phyloP scores from a whole-genome alignment of 2,888 invertebrate species.

The Nemurella pictetii region DNA sequence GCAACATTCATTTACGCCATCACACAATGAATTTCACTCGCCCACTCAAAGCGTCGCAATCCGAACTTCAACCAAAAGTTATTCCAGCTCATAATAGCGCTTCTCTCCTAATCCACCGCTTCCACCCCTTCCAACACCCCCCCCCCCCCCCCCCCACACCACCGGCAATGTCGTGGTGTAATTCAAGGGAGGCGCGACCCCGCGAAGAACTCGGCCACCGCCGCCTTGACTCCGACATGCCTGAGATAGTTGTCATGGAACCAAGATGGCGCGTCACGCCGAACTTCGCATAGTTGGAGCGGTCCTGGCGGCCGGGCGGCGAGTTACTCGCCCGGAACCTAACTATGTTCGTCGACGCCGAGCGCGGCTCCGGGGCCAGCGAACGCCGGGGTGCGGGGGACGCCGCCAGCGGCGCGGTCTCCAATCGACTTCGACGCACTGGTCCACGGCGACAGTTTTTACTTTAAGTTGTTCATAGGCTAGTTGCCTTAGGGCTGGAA shows the following conservation, averaged over 20 bases:
- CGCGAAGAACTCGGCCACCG: background rate
- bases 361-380: background rate
- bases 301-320: background rate
- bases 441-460: too few relatives aligned
- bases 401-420: too few relatives aligned
- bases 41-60: background rate
- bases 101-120: background rate
- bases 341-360: background rate
- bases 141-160: too few relatives aligned
- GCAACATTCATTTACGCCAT: background rate
- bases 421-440: too few relatives aligned
- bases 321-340: background rate
- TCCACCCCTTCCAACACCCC: too few relatives aligned
- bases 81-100: background rate
- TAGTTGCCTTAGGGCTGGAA: too few relatives aligned
- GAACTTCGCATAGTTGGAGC: background rate
- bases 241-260: background rate
- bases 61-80: background rate
- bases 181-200: background rate
- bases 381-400: too few relatives aligned
- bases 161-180: background rate
- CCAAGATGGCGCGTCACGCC: background rate
- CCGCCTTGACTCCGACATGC: background rate
- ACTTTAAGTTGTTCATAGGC: too few relatives aligned
- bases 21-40: background rate